Conservation (phyloP, 2,888 invertebrate species). For the Agriopis marginaria region DNA sequence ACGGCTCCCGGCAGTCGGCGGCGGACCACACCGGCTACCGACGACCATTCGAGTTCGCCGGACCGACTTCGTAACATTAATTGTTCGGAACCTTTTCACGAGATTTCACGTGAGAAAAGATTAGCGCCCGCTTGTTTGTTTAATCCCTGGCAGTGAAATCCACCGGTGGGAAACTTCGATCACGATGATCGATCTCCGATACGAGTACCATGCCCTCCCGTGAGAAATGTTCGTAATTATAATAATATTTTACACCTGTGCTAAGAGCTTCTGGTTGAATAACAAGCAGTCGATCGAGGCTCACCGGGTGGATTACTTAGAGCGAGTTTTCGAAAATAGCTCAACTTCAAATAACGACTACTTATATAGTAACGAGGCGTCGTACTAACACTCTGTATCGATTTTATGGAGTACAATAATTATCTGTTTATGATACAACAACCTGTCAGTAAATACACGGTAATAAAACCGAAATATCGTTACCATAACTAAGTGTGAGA, state of each 20-base stretch:
- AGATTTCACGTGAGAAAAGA: conserved; percentile 77
- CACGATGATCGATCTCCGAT: conserved; percentile 56
- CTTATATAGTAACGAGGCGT: conserved; percentile 31
- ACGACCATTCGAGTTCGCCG: conserved; percentile 53
- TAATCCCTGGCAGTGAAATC: conserved; percentile 68
- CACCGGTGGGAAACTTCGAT: conserved; percentile 65
- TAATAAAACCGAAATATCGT: conserved; percentile 63
- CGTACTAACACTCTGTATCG: conserved; percentile 49
- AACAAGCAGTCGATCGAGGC: conserved; percentile 32
- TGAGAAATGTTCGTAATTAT: conserved; percentile 47
- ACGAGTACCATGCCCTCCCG: conserved; percentile 45
- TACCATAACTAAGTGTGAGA: conserved; percentile 67
- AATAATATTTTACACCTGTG: conserved; percentile 44
- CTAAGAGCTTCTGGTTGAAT: conserved; percentile 46
- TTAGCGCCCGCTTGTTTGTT: conserved; percentile 75
- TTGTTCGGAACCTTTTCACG: conserved; percentile 70
- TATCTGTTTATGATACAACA: conserved; percentile 47
- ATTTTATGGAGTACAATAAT: conserved; percentile 49
- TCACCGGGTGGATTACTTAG: conserved; percentile 27
- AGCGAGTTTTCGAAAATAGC: conserved; percentile 35
- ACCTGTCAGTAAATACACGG: conserved; percentile 59
- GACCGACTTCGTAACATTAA: conserved; percentile 67
- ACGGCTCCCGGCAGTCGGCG: conserved; percentile 49
- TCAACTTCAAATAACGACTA: conserved; percentile 33
- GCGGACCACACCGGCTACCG: conserved; percentile 71